These are phyloP conservation scores for Lagopus leucura DNA, from an alignment of 2,113 vertebrate genomes.

Conservation along the genomic window DNA sequence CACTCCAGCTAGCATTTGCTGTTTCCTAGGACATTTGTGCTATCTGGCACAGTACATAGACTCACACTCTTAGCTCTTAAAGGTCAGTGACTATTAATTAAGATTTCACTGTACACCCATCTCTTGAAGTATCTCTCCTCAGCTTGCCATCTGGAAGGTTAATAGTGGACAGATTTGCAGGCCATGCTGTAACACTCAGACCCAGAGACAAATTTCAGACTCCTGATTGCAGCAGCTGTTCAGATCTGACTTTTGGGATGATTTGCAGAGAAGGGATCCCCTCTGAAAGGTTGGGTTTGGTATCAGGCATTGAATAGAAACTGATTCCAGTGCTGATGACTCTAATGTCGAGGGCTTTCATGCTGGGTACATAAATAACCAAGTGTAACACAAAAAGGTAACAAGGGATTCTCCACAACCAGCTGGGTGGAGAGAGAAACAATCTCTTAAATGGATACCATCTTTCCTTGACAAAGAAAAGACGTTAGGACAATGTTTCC, in stretches of 20 bases:
- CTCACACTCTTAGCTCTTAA: not conserved
- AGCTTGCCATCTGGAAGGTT: slow-evolving; percentile 32
- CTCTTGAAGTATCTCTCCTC: not conserved
- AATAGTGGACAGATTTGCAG: not conserved
- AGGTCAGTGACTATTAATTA: not conserved
- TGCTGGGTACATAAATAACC: not conserved
- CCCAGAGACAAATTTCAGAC: not conserved
- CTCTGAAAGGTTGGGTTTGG: not conserved
- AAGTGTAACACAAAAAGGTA: not conserved
- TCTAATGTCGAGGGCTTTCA: accelerated
- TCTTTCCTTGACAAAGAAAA: not conserved
- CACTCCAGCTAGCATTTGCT: not conserved
- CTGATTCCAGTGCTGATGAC: not conserved
- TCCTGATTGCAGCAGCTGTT: not conserved
- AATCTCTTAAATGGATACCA: not conserved
- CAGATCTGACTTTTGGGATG: not conserved
- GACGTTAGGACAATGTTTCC: not conserved
- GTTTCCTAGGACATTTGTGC: not conserved
- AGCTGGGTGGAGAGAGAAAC: not conserved
- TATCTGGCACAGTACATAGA: not conserved
- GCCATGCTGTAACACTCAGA: accelerated
- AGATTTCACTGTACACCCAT: not conserved
- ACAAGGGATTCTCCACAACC: not conserved
- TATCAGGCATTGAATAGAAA: not conserved
- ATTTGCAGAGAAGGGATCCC: not conserved